Percentiles rank a stretch among this genome's conserved stretches.
These are phyloP conservation scores for Eristalinus aeneus DNA, from an alignment of 2,888 invertebrate genomes.

Conservation along the genomic window DNA sequence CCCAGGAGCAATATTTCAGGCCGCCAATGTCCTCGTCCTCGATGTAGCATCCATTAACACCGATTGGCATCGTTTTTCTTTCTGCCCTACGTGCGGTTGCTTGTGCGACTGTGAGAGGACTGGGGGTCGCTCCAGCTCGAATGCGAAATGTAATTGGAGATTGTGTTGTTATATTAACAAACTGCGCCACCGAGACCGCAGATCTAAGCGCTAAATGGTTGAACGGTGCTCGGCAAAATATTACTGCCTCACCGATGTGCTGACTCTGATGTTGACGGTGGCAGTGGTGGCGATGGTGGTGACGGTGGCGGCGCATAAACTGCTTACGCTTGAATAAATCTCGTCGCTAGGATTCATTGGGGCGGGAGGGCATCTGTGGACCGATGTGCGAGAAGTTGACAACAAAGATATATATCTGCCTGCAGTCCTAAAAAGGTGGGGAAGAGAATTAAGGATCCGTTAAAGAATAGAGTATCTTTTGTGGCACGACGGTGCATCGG, in stretches of 20 bases:
- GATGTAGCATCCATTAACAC: constrained; percentile 64
- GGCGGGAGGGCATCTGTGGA: constrained; percentile 25
- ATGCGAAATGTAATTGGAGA: constrained; percentile 66
- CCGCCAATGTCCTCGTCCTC: constrained; percentile 55
- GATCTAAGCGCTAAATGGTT: constrained; percentile 37
- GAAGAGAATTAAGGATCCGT: constrained; percentile 11
- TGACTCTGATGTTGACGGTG: neutral
- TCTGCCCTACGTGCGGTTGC: neutral
- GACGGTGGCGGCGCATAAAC: constrained; percentile 46
- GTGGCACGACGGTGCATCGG: neutral
- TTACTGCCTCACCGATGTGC: neutral
- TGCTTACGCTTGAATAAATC: constrained; percentile 65
- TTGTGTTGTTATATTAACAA: constrained; percentile 65
- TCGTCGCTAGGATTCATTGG: constrained; percentile 14
- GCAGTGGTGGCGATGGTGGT: constrained; percentile 3
- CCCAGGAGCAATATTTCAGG: constrained; percentile 52
- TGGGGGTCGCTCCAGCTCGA: constrained; percentile 44
- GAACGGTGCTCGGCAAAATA: constrained; percentile 22
- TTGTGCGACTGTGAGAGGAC: constrained; percentile 15
- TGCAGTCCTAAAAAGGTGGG: constrained; percentile 17
- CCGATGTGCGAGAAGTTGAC: constrained; percentile 61
- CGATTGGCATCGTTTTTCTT: constrained; percentile 59
- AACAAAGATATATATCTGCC: constrained; percentile 62
- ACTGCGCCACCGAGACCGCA: constrained; percentile 37
- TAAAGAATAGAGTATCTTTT: neutral